Evolutionary conservation across 2,113 vertebrate genomes (phyloP), one percentile per base, ranked within the genome.

Genomic region (Tenebrosternarchus preto): DNA sequence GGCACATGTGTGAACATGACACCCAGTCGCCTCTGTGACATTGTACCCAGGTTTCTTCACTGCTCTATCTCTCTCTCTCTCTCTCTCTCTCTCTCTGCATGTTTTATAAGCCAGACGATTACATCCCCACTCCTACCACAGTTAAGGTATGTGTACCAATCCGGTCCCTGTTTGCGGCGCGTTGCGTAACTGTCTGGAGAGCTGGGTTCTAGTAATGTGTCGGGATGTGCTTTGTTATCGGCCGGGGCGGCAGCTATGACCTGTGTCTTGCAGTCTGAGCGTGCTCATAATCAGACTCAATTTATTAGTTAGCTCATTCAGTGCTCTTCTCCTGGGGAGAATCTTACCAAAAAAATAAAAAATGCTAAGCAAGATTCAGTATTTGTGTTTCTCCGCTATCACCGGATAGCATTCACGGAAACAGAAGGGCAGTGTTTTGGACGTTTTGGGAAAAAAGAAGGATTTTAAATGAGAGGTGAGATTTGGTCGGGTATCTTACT

Each of bases 1-100:
- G 64, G 73, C 69, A 86, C 80, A 33, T 11, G 66, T 66, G 77
- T 83, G 77, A 74, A 88, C 27, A 67, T 7, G 66, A 43, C 77
- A 24, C 36, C 24, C 68, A 17, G 16, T 56, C 67, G 78, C 69
- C 78, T 78, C 20, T 2, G 63, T 82, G 71, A 82, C 76, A 76
- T 46, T 64, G 78, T 57, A 60, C 46, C 24, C 71, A 78, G 68
- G 24, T 78, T 82, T 82, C 69, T 59, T 81, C 46, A 71, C 39
- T 25, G 64, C 57, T 24, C 43, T 78, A 55, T 22, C 63, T 67
- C 57, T 22, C 57, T 59, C 63, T 33, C 63, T 31, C 56, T 39
- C 43, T 78, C 63, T 24, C 64, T 36, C n/a, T 24, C 57, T 24
- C 64, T 36, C 64, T 36, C 12, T 60, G 33, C 20, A 73, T 53